phyloP scores from a whole-genome alignment of 2,113 vertebrate species.

The Salvelinus namaycush region DNA sequence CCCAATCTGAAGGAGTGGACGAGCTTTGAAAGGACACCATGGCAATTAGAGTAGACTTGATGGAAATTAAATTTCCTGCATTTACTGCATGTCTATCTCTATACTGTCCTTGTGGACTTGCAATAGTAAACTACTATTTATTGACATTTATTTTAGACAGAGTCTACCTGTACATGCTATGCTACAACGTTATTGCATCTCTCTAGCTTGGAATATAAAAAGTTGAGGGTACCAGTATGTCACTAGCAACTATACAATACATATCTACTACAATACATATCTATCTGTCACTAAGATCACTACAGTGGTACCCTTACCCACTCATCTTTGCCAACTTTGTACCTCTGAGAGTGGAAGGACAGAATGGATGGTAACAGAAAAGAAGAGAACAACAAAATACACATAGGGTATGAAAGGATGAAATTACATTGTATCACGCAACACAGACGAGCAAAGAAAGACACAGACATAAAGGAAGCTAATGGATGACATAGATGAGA shows the following conservation, averaged over 20 bases:
- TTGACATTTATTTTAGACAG: too few relatives aligned
- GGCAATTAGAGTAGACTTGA: background rate
- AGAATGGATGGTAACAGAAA: slow-evolving; percentile 24
- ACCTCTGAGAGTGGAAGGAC: slow-evolving; percentile 60
- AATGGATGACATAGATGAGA: background rate
- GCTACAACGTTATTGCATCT: too few relatives aligned
- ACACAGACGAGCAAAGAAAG: slow-evolving; percentile 18
- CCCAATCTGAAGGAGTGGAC: background rate
- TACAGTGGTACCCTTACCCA: slow-evolving; percentile 69
- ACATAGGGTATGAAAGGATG: slow-evolving; percentile 35
- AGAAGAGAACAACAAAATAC: slow-evolving; percentile 25
- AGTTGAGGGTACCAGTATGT: background rate
- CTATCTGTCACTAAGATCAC: too few relatives aligned
- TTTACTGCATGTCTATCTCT: too few relatives aligned
- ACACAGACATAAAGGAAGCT: slow-evolving; percentile 2
- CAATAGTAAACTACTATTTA: too few relatives aligned
- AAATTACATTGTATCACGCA: slow-evolving; percentile 19
- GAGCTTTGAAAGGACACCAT: background rate
- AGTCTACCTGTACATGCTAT: too few relatives aligned
- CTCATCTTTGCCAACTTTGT: slow-evolving; percentile 73
- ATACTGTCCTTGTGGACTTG: too few relatives aligned
- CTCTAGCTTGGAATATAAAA: too few relatives aligned
- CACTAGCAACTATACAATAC: background rate
- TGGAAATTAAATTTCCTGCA: too few relatives aligned
- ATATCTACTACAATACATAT: too few relatives aligned